Conservation (phyloP, 2,797 vertebrate genomes). For the Coccyzus lansbergi region DNA sequence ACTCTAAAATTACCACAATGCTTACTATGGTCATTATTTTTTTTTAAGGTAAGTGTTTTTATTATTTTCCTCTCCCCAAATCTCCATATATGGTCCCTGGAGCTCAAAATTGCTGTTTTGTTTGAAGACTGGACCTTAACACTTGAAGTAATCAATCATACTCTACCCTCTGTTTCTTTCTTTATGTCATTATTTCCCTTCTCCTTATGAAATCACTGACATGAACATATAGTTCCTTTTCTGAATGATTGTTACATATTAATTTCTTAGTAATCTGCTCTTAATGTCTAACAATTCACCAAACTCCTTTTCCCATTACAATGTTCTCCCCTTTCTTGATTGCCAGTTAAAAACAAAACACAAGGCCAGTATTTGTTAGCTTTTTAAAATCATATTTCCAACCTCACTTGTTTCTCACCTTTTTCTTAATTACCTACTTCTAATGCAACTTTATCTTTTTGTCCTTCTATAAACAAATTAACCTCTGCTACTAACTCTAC, state of each 20-base stretch:
- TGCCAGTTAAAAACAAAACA: not conserved
- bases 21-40: not conserved
- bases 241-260: not conserved
- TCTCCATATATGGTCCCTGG: not conserved
- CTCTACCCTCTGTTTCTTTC: not conserved
- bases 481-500: not conserved
- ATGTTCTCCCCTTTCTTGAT: not conserved
- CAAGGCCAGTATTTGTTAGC: not conserved
- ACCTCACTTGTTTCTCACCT: not conserved
- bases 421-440: not conserved
- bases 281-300: not conserved
- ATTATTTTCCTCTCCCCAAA: too few species aligned
- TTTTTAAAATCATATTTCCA: not conserved
- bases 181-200: not conserved
- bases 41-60: too few species aligned
- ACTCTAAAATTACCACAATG: not conserved
- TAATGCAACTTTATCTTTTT: not conserved
- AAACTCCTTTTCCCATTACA: not conserved
- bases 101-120: not conserved
- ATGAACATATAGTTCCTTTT: not conserved
- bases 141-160: not conserved
- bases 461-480: not conserved
- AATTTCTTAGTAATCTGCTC: not conserved
- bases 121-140: not conserved
- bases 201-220: not conserved